Conservation (phyloP, 2,888 invertebrate species). For the Magallana nippona region DNA sequence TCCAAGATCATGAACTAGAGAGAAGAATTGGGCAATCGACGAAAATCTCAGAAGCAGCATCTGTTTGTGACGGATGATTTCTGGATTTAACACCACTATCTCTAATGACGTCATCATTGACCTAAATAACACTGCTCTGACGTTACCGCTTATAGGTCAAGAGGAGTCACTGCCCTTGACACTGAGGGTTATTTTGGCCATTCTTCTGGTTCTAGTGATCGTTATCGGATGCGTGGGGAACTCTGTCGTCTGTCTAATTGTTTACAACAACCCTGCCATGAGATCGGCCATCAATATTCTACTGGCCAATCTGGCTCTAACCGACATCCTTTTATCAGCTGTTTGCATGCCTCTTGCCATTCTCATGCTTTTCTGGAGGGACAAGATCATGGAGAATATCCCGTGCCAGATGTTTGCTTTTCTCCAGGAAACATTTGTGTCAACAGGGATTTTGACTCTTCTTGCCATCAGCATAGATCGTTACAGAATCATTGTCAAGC, state of each 20-base stretch:
- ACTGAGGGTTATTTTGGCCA: constrained; percentile 38
- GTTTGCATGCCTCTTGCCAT: constrained; percentile 69
- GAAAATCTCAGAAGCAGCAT: neutral
- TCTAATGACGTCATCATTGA: constrained; percentile 21
- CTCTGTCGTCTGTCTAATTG: constrained; percentile 69
- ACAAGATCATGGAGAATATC: constrained; percentile 56
- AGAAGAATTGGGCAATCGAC: neutral
- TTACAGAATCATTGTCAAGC: constrained; percentile 70
- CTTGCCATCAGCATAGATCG: constrained; percentile 73
- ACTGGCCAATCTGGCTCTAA: constrained; percentile 72
- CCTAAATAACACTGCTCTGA: neutral
- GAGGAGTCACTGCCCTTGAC: constrained; percentile 11
- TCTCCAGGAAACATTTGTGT: constrained; percentile 63
- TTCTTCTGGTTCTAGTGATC: constrained; percentile 50
- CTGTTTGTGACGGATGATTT: constrained; percentile 8
- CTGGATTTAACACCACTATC: constrained; percentile 1
- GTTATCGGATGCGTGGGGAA: constrained; percentile 66
- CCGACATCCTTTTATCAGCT: constrained; percentile 64
- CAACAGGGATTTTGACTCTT: constrained; percentile 66
- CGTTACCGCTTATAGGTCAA: neutral
- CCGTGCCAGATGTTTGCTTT: constrained; percentile 61
- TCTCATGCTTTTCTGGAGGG: constrained; percentile 52
- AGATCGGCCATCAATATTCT: constrained; percentile 75
- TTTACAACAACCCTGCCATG: constrained; percentile 74
- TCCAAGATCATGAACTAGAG: neutral